Evolutionary conservation across 2,888 invertebrate genomes (phyloP).

Genomic region (Cerceris rybyensis): DNA sequence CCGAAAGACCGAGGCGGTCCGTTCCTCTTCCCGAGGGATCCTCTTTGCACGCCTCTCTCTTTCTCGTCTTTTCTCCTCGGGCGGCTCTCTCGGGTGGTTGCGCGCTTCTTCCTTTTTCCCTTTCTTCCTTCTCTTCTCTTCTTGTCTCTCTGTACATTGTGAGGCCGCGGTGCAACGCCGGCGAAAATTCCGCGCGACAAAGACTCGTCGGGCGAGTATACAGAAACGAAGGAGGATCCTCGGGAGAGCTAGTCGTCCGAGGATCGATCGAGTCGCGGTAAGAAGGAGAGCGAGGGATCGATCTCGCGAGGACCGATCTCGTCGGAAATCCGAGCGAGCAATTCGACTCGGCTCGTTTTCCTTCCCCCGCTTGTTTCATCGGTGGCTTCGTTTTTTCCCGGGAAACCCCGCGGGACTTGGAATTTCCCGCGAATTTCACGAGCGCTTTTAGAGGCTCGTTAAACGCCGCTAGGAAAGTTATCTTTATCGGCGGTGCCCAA

Average conservation of each 20-base stretch:
- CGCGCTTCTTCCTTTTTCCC: conserved; percentile 2
- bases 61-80: background rate
- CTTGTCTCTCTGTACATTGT: conserved; percentile 10
- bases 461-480: conserved; percentile 44
- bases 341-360: background rate
- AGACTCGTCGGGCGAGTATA: conserved; percentile 21
- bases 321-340: too few species aligned
- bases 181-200: conserved; percentile 48
- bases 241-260: conserved; percentile 37
- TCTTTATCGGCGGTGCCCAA: conserved; percentile 5
- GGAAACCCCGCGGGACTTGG: conserved; percentile 9
- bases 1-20: too few species aligned
- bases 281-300: too few species aligned
- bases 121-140: conserved; percentile 1
- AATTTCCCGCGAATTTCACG: conserved; percentile 60
- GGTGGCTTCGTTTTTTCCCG: background rate
- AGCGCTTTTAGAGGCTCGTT: conserved; percentile 59
- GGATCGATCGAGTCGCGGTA: background rate
- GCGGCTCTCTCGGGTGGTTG: background rate
- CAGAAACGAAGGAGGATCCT: conserved; percentile 11
- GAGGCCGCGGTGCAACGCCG: conserved; percentile 42
- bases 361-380: background rate
- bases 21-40: too few species aligned
- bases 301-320: too few species aligned
- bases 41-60: background rate